Conservation (phyloP, 2,113 vertebrate genomes). For the Nicator chloris region DNA sequence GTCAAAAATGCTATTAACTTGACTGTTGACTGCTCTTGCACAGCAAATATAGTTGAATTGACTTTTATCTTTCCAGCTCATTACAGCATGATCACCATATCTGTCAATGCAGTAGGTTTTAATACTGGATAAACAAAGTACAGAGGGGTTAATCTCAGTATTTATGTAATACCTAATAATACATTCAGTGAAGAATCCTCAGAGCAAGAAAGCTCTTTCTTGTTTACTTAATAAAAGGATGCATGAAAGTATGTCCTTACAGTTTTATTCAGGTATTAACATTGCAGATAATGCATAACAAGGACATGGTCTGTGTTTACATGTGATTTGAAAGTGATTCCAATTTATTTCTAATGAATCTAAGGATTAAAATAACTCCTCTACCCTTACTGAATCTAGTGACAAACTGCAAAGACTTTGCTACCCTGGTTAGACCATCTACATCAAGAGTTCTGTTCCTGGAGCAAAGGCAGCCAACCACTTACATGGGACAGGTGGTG, state of each 20-base stretch:
- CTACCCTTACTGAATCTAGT: background rate
- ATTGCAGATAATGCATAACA: background rate
- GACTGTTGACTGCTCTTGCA: background rate
- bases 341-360: background rate
- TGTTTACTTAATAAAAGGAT: background rate
- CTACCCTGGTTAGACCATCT: background rate
- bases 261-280: background rate
- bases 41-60: background rate
- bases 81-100: background rate
- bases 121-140: background rate
- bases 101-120: background rate
- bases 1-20: background rate
- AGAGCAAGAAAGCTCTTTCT: background rate
- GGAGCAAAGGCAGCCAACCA: background rate
- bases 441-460: background rate
- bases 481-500: background rate
- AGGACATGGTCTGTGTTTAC: background rate
- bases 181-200: background rate
- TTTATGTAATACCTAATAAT: background rate
- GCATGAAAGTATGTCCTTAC: background rate
- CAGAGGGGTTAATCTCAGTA: background rate
- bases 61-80: background rate
- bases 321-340: background rate
- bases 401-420: background rate
- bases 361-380: background rate